Conservation (phyloP, 2,113 vertebrate species). For the Anguilla japonica region DNA sequence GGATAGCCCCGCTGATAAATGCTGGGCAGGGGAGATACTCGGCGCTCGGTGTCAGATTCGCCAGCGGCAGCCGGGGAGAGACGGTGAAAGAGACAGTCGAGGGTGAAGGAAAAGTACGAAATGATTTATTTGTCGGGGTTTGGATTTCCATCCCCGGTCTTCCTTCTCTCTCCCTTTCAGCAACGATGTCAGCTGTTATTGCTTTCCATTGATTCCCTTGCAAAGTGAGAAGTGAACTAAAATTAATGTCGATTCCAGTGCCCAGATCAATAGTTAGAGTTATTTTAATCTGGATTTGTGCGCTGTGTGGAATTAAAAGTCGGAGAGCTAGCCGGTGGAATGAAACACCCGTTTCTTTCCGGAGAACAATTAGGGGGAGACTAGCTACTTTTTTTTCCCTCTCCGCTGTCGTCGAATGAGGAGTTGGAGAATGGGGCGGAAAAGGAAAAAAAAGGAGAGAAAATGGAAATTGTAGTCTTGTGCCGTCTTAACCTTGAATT, state of each 20-base stretch:
- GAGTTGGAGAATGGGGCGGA: conserved; percentile 3
- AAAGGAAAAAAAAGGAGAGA: conserved; percentile 6
- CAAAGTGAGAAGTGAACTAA: conserved; percentile 97
- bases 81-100: conserved; percentile 27
- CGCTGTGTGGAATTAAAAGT: conserved; percentile 84
- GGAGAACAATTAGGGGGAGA: conserved; percentile 36
- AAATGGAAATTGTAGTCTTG: conserved; percentile 5
- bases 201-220: conserved; percentile 95
- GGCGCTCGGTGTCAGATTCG: conserved; percentile 80
- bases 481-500: conserved; percentile 28
- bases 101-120: conserved; percentile 79
- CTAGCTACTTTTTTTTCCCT: not conserved
- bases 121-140: conserved; percentile 90
- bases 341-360: conserved; percentile 72
- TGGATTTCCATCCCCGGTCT: conserved; percentile 85
- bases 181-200: conserved; percentile 94
- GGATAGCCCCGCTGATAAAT: conserved; percentile 70
- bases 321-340: conserved; percentile 78
- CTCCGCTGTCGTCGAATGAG: not conserved
- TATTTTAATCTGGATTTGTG: conserved; percentile 93
- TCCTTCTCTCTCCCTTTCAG: conserved; percentile 85
- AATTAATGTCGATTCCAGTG: conserved; percentile 98
- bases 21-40: conserved; percentile 72
- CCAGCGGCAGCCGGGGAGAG: conserved; percentile 61
- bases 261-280: conserved; percentile 89